A percentile compares a stretch with the other conserved stretches of the same genome.
These are phyloP conservation scores for Coracias cyanogaster DNA, from an alignment of 2,797 vertebrate species.

Conservation along the genomic window DNA sequence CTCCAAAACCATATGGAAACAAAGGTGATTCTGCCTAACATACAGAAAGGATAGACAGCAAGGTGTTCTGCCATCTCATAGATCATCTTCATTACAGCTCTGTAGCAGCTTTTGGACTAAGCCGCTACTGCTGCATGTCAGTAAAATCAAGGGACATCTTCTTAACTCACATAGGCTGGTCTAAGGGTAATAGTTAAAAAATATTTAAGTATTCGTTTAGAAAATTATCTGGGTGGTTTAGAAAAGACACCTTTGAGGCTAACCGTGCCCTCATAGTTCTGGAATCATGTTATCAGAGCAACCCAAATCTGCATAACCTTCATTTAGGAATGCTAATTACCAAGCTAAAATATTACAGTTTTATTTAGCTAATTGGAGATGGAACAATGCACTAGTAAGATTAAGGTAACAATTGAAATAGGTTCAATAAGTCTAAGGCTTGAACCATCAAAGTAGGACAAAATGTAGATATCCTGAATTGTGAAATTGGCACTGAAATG, in stretches of 20 bases:
- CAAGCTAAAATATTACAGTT: background rate
- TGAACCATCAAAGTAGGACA: background rate
- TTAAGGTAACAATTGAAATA: conserved; percentile 2
- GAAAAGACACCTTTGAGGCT: background rate
- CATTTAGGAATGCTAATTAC: conserved; percentile 5
- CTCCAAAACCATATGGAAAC: background rate
- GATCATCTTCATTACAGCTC: background rate
- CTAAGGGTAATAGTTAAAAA: background rate
- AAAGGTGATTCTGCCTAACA: background rate
- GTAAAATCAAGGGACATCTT: background rate
- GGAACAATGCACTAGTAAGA: conserved; percentile 25
- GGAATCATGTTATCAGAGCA: background rate
- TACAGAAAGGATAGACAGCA: background rate
- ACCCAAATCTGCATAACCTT: background rate
- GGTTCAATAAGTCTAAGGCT: background rate
- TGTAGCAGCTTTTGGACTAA: background rate
- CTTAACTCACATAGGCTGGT: background rate
- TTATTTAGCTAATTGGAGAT: conserved; percentile 36
- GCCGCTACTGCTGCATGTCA: background rate
- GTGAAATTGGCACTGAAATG: background rate
- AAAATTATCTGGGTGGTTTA: background rate
- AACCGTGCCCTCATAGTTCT: background rate
- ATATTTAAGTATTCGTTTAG: background rate
- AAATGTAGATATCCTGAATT: background rate
- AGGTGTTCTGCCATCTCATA: background rate